A percentile compares a stretch with the other conserved stretches of the same genome.
phyloP scores from a whole-genome alignment of 2,888 invertebrate species.

The Choristoneura rosaceana region DNA sequence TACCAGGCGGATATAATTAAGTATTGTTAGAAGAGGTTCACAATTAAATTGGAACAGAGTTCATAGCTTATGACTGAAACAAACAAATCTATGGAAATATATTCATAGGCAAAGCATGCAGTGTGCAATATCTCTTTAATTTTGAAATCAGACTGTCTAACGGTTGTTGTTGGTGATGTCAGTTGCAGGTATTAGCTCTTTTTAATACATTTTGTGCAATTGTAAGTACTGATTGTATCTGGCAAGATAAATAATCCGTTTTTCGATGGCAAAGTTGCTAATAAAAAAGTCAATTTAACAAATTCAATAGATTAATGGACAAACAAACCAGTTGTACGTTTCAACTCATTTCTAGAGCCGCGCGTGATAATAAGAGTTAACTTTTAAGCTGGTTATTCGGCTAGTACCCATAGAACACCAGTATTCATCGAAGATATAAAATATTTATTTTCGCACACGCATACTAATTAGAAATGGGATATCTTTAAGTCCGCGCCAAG shows the following conservation, averaged over 20 bases:
- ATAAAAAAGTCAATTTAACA: neutral
- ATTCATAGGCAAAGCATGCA: slow-evolving; percentile 23
- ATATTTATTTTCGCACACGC: neutral
- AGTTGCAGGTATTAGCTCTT: slow-evolving; percentile 4
- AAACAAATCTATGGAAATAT: slow-evolving; percentile 14
- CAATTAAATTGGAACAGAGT: slow-evolving; percentile 1
- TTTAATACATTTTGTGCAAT: slow-evolving; percentile 6
- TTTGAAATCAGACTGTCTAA: slow-evolving; percentile 7
- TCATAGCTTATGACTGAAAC: slow-evolving; percentile 8
- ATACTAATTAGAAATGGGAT: neutral
- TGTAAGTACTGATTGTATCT: neutral
- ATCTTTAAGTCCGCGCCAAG: neutral
- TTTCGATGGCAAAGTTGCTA: neutral
- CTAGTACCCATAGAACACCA: neutral
- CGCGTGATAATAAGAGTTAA: neutral
- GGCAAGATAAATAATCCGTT: slow-evolving; percentile 5
- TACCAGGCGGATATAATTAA: neutral
- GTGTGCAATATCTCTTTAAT: slow-evolving; percentile 10
- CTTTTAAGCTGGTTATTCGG: neutral
- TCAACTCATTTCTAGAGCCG: neutral
- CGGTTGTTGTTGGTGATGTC: neutral
- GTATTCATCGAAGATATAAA: neutral
- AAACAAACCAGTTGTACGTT: neutral
- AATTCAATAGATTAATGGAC: neutral
- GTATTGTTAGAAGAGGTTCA: slow-evolving; percentile 1